A percentile compares a stretch with the other conserved stretches of the same genome.
These are phyloP conservation scores for Megaustenia siamemsis DNA, from an alignment of 2,888 invertebrate genomes.

Conservation along the genomic window DNA sequence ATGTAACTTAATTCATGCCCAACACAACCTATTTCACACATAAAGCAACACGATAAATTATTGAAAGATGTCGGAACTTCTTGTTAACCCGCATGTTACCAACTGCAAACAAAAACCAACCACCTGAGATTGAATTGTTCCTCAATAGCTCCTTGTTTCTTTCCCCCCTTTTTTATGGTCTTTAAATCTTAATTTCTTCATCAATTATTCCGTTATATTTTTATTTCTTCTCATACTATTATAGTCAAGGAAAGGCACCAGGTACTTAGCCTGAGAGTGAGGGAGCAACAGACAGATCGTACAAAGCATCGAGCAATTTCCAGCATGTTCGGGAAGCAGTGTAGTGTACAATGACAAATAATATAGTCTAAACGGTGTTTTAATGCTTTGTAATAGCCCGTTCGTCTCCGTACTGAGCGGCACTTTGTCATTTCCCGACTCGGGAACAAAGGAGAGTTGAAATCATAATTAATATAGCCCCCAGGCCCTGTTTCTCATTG, in stretches of 20 bases:
- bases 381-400: background rate
- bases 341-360: slow-evolving; percentile 11
- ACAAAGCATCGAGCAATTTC: background rate
- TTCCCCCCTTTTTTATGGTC: too few species aligned
- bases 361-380: background rate
- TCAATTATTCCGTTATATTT: too few species aligned
- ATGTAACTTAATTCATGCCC: too few species aligned
- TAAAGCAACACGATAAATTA: too few species aligned
- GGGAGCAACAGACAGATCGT: background rate
- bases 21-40: too few species aligned
- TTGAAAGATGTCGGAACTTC: too few species aligned
- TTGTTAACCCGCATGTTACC: too few species aligned
- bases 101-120: too few species aligned
- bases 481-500: slow-evolving; percentile 10
- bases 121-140: too few species aligned
- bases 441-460: slow-evolving; percentile 29
- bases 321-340: background rate
- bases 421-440: slow-evolving; percentile 15
- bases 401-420: background rate
- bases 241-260: background rate
- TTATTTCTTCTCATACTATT: too few species aligned
- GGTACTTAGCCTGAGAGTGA: background rate
- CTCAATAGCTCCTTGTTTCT: too few species aligned
- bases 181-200: too few species aligned
- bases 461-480: slow-evolving; percentile 47